phyloP scores from a whole-genome alignment of 2,888 invertebrate species.

The Eupithecia exiguata region DNA sequence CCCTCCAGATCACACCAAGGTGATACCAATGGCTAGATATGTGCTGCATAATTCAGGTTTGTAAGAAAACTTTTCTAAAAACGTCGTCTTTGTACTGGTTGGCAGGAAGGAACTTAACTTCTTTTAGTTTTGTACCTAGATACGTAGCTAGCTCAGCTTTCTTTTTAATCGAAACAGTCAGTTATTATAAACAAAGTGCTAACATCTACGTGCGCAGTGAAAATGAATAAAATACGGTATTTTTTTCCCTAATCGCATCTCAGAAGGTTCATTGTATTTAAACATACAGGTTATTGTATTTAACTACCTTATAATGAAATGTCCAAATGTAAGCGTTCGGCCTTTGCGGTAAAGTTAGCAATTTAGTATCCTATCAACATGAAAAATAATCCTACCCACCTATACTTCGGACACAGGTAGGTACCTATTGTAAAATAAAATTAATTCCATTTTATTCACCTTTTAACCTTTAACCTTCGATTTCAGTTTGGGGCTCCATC shows the following conservation, averaged over 20 bases:
- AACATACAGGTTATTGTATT: too few relatives aligned
- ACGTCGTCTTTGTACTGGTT: not conserved
- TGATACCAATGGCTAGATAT: constrained; percentile 88
- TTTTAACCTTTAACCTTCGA: not conserved
- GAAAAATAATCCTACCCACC: not conserved
- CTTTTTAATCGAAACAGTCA: too few relatives aligned
- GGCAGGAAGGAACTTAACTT: not conserved
- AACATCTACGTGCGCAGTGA: too few relatives aligned
- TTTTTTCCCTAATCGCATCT: too few relatives aligned
- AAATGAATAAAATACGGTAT: too few relatives aligned
- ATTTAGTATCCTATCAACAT: not conserved
- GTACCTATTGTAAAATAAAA: not conserved
- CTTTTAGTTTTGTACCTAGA: too few relatives aligned
- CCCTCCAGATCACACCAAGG: constrained; percentile 85
- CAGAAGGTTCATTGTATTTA: too few relatives aligned
- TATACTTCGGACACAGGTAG: not conserved
- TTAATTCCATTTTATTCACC: not conserved
- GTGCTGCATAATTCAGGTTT: constrained; percentile 87
- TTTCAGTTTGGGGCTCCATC: constrained; percentile 88
- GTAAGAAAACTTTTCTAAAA: not conserved
- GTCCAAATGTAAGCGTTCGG: too few relatives aligned
- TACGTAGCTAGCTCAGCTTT: too few relatives aligned
- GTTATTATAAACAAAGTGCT: too few relatives aligned
- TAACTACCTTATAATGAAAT: too few relatives aligned
- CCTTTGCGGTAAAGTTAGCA: not conserved